Base-by-base conservation (phyloP, 2,888 invertebrate genomes). In the Calliphora vomitoria region DNA sequence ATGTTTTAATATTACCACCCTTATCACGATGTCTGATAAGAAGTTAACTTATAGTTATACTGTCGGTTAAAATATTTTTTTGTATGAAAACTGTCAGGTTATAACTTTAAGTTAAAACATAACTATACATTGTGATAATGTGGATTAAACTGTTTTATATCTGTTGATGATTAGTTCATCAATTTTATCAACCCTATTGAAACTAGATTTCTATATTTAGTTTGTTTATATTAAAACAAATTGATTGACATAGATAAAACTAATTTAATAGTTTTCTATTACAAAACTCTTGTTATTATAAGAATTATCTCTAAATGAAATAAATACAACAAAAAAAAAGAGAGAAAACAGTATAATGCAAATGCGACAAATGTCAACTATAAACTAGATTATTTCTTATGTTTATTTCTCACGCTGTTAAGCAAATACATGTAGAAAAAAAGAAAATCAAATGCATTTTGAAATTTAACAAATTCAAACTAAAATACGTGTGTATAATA, bases 371-470 rank as follows among this genome's bases (percentile, higher is more conserved):
- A 83, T 86, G 84, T 86, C 76, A 84, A 86, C 71, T 53, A 31
- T 53, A 74, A 86, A 83, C 75, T 76, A 84, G 82, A 82, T 88
- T 80, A 80, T 74, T 82, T 71, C 31, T 82, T 68, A 83, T 87
- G 83, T 78, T 72, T 47, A 58, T 83, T 78, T 85, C 78, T 87
- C 89, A 88, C 82, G 82, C 72, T 83, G 89, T 80, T 50, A 58
- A 44, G 25, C 25, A 74, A 66, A 82, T 66, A 35, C 15, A 13
- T 38, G 20, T 11, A 44, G 58, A 64, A 76, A 47, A 71, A 44
- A 60, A 41, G 74, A 71, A 15, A 55, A 68, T 10, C 25, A 41
- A 31, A 25, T 50, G 44, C 35, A 64, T 79, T 68, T 47, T 58
- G 31, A 64, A 35, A 44, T 25, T 15, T 25, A 31, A 53, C 50